Evolutionary conservation across 1,140 invertebrate species (phyloP).

Genomic region (Atopsyche davidsoni): DNA sequence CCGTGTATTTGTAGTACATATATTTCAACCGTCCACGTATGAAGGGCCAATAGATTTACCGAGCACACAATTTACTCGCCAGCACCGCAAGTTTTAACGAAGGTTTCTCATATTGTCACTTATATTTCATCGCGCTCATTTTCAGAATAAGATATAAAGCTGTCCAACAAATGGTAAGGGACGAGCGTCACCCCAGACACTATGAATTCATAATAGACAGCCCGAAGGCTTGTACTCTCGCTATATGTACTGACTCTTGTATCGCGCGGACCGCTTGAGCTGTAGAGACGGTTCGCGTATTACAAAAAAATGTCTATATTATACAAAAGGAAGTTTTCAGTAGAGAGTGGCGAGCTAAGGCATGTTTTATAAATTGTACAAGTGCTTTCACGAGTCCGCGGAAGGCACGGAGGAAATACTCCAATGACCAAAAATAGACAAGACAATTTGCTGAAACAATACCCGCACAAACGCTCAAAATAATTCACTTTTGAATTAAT

Average conservation of each 20-base stretch:
- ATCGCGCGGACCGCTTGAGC: too few species aligned
- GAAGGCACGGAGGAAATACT: too few species aligned
- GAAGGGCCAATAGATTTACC: constrained; percentile 1
- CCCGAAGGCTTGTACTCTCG: neutral
- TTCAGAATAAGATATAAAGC: constrained; percentile 17
- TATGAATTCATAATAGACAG: constrained; percentile 21
- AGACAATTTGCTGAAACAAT: too few species aligned
- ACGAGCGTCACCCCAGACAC: neutral
- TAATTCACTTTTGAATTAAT: too few species aligned
- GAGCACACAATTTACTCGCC: neutral
- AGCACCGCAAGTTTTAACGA: neutral
- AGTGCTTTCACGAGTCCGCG: neutral
- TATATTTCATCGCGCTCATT: constrained; percentile 2
- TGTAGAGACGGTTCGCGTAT: too few species aligned
- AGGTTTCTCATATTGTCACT: too few species aligned
- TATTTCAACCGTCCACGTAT: too few species aligned
- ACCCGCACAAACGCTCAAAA: too few species aligned
- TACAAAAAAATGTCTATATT: constrained; percentile 18
- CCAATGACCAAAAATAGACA: too few species aligned
- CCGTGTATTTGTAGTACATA: too few species aligned
- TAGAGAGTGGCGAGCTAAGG: neutral
- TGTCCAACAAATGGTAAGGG: constrained; percentile 10
- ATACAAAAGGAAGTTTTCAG: constrained; percentile 2
- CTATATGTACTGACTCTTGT: constrained; percentile 11
- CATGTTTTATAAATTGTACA: neutral